Evolutionary conservation across 2,113 vertebrate genomes (phyloP).

Genomic region (Alectura lathami): DNA sequence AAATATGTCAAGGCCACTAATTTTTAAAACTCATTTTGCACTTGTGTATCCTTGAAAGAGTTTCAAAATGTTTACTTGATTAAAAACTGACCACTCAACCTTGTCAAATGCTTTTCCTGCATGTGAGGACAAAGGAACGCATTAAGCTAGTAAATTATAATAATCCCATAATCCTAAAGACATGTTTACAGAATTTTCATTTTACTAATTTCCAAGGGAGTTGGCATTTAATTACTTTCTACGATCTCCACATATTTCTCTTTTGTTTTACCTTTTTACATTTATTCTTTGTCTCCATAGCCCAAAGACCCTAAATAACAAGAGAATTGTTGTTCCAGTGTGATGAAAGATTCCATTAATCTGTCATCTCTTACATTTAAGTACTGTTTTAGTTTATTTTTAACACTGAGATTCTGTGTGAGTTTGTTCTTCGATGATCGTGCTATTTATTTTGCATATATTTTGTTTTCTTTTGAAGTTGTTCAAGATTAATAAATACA

Average conservation of each 20-base stretch:
- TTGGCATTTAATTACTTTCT: constrained; percentile 53
- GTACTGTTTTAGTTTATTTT: constrained; percentile 25
- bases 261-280: constrained; percentile 23
- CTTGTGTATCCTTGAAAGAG: constrained; percentile 30
- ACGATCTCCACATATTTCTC: constrained; percentile 7
- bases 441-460: constrained; percentile 14
- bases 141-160: constrained; percentile 54
- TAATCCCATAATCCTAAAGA: constrained; percentile 58
- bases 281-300: neutral
- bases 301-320: neutral
- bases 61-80: constrained; percentile 50
- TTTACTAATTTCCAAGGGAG: constrained; percentile 45
- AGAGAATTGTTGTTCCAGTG: neutral
- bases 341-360: neutral
- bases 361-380: neutral
- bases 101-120: constrained; percentile 57
- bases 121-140: constrained; percentile 46
- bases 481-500: constrained; percentile 17
- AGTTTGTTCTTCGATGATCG: neutral
- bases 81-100: constrained; percentile 65
- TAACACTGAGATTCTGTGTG: neutral
- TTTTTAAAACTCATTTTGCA: constrained; percentile 30
- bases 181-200: constrained; percentile 55
- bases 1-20: neutral
- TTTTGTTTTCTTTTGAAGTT: constrained; percentile 8